Conservation (phyloP, 2,888 invertebrate species). For the Acanthoscelides obtectus region DNA sequence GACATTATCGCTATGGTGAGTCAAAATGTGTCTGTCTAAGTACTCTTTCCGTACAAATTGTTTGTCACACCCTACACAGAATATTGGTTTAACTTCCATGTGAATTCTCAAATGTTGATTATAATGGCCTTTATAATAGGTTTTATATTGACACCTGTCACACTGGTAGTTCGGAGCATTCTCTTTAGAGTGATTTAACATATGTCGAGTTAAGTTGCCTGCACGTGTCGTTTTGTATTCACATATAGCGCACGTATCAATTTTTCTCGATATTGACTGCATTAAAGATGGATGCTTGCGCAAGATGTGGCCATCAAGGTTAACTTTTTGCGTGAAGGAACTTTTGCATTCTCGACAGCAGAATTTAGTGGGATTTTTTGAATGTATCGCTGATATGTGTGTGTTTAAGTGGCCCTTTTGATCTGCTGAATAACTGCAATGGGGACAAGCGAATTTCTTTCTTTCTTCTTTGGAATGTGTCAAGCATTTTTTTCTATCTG, state of each 20-base stretch:
- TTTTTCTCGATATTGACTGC: constrained; percentile 1
- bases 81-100: constrained; percentile 1
- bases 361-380: no score
- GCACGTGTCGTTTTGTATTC: constrained; percentile 6
- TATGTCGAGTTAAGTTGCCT: constrained; percentile 7
- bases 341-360: no score
- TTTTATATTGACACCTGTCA: constrained; percentile 2
- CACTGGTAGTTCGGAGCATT: constrained; percentile 1
- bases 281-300: not conserved
- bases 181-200: constrained; percentile 5
- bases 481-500: no score
- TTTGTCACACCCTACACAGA: constrained; percentile 14
- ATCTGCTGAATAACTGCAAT: constrained; percentile 4
- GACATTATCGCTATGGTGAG: no score
- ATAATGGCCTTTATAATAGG: constrained; percentile 2
- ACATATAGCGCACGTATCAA: constrained; percentile 10
- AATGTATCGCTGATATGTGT: no score
- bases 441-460: not conserved
- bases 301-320: constrained; percentile 7
- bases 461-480: not conserved
- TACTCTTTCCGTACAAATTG: constrained; percentile 9
- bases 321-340: not conserved
- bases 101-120: constrained; percentile 13
- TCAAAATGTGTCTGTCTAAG: no score
- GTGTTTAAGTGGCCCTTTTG: not conserved